These are phyloP conservation scores for Lateolabrax maculatus DNA, from an alignment of 2,797 vertebrate species.

Conservation along the genomic window DNA sequence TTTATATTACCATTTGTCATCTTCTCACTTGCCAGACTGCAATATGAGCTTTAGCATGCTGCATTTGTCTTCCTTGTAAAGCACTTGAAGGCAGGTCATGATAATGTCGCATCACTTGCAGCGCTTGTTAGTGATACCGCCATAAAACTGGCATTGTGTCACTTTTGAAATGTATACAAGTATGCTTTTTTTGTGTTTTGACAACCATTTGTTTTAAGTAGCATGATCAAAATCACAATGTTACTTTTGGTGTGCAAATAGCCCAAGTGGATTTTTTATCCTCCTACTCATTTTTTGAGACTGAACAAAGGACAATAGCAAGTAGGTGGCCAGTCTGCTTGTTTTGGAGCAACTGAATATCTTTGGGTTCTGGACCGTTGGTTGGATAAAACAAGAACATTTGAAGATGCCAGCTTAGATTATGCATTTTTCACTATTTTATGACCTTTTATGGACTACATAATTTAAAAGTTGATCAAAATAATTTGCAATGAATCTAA, in stretches of 20 bases:
- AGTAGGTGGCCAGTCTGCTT: background rate
- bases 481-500: background rate
- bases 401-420: background rate
- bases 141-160: background rate
- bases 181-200: background rate
- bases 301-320: background rate
- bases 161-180: background rate
- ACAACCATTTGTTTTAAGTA: background rate
- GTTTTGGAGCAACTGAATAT: background rate
- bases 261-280: background rate
- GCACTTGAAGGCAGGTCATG: constrained; percentile 18
- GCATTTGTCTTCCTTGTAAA: constrained; percentile 37
- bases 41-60: background rate
- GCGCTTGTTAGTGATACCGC: background rate
- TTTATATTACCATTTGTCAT: constrained; percentile 41
- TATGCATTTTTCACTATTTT: background rate
- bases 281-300: background rate
- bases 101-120: constrained; percentile 21
- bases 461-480: too few species aligned
- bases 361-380: background rate
- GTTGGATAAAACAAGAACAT: background rate
- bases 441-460: background rate
- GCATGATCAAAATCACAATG: background rate
- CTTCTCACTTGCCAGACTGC: constrained; percentile 19
- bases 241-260: background rate